Percentiles rank a stretch among this genome's conserved stretches.
Conservation (phyloP, 2,888 invertebrate genomes). For the Vannuccia rotundouncinata region DNA sequence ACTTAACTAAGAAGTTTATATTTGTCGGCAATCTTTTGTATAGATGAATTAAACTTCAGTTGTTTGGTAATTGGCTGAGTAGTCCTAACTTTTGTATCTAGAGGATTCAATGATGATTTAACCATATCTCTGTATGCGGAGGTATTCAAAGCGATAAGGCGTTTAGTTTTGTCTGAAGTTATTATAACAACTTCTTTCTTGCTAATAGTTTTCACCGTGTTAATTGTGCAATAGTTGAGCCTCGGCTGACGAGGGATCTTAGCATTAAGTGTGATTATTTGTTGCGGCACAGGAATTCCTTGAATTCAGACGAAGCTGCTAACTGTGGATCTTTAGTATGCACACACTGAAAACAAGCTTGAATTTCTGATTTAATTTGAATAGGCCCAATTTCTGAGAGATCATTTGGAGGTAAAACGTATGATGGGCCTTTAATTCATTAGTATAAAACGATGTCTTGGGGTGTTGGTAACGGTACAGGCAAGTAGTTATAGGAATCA, state of each 20-base stretch:
- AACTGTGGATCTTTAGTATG: neutral
- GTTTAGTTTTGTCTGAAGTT: constrained; percentile 12
- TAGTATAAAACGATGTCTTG: no score
- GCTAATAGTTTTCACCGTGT: neutral
- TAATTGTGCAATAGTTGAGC: no score
- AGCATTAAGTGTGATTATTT: neutral
- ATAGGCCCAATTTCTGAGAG: neutral
- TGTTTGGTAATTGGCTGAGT: neutral
- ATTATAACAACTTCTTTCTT: neutral
- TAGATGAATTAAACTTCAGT: neutral
- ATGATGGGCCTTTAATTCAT: constrained; percentile 14
- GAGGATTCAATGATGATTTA: neutral
- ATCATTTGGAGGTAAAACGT: neutral
- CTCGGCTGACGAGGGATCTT: no score
- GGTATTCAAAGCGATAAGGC: neutral
- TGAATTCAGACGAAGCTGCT: neutral
- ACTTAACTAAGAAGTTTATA: neutral
- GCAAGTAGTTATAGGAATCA: no score
- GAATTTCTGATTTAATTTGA: neutral
- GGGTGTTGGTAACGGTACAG: no score
- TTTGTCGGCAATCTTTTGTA: neutral
- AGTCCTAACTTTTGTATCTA: neutral
- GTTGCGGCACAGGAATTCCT: neutral
- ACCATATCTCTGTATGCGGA: neutral
- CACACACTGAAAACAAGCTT: neutral